These are phyloP conservation scores for Pseudococcus jackbeardsleyi DNA, from an alignment of 2,888 invertebrate species.

Conservation along the genomic window DNA sequence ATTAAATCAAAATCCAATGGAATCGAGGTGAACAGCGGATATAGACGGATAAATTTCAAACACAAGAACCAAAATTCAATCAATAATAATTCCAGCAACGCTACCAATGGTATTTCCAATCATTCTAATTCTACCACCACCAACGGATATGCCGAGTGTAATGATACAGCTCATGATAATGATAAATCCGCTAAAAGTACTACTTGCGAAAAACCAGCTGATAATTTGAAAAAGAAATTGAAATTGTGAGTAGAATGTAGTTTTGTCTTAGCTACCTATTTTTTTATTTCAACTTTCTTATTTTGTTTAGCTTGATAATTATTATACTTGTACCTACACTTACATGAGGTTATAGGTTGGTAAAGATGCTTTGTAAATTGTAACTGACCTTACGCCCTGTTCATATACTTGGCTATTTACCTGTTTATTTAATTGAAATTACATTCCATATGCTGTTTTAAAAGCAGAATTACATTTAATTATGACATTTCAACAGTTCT, in stretches of 20 bases:
- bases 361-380: background rate
- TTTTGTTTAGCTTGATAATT: conserved; percentile 16
- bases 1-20: conserved; percentile 50
- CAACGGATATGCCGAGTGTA: background rate
- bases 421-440: background rate
- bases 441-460: too few relatives aligned
- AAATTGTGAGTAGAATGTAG: conserved; percentile 22
- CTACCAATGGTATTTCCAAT: conserved; percentile 8
- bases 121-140: background rate
- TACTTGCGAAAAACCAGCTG: conserved; percentile 14
- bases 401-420: background rate
- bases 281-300: background rate
- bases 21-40: background rate
- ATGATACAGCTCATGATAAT: conserved; percentile 18
- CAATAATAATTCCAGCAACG: background rate
- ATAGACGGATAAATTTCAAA: conserved; percentile 32
- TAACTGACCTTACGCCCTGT: background rate
- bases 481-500: background rate
- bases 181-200: background rate
- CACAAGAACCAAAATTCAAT: conserved; percentile 53
- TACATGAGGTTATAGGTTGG: background rate
- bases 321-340: background rate
- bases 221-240: conserved; percentile 29
- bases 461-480: too few relatives aligned
- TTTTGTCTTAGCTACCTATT: background rate